phyloP scores from a whole-genome alignment of 2,113 vertebrate species.

The Triplophysa tibetana region DNA sequence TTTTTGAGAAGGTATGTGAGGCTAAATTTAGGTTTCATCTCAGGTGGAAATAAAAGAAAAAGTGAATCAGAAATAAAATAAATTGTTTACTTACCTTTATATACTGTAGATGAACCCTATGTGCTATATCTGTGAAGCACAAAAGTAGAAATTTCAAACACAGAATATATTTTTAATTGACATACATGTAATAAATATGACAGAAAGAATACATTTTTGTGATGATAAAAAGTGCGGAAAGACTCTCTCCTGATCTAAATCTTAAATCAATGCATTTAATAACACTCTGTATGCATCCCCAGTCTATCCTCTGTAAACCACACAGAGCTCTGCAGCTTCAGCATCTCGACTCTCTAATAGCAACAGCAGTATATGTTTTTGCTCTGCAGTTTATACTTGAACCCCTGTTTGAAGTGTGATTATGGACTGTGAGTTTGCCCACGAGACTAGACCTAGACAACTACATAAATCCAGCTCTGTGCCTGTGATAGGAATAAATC shows the following conservation, averaged over 20 bases:
- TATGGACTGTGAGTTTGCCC: neutral
- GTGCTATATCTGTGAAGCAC: too few relatives aligned
- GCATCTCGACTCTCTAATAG: neutral
- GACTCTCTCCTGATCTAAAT: neutral
- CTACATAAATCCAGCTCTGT: neutral
- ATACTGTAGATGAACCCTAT: too few relatives aligned
- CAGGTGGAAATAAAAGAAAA: too few relatives aligned
- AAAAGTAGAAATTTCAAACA: too few relatives aligned
- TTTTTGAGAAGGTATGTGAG: too few relatives aligned
- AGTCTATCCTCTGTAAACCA: neutral
- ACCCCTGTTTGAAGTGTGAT: neutral
- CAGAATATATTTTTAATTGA: too few relatives aligned
- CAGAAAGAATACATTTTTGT: neutral
- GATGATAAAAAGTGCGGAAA: neutral
- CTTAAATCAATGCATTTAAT: slow-evolving; percentile 10
- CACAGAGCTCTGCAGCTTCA: neutral
- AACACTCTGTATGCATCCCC: slow-evolving; percentile 7
- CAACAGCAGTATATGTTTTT: neutral
- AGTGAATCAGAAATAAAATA: too few relatives aligned
- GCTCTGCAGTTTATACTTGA: neutral
- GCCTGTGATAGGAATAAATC: neutral
- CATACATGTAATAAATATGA: too few relatives aligned
- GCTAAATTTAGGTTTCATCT: too few relatives aligned
- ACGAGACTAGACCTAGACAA: neutral
- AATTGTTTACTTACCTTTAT: too few relatives aligned